Evolutionary conservation across 1,140 invertebrate genomes (phyloP).

Genomic region (Macrostomum lignano): DNA sequence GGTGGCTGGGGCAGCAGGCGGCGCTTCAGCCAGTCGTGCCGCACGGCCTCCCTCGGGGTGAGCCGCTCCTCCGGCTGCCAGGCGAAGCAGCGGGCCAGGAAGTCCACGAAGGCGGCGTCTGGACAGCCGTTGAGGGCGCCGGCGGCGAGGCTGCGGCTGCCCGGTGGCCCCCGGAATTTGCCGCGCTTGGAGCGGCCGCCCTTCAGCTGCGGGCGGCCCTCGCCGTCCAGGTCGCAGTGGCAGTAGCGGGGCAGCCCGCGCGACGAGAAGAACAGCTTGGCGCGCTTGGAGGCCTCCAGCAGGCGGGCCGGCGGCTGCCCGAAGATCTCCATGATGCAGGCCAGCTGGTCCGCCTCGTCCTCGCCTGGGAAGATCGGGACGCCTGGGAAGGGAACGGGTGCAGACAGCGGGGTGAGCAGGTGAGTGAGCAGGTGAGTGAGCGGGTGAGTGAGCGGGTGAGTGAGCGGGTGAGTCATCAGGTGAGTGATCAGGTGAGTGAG

Average conservation of each 20-base stretch:
- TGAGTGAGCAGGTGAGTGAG: too few species aligned
- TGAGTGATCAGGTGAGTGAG: too few species aligned
- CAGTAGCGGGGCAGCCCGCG: constrained; percentile 71
- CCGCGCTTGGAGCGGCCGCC: constrained; percentile 38
- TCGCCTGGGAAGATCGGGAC: constrained; percentile 27
- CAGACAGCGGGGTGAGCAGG: too few species aligned
- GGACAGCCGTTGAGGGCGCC: constrained; percentile 36
- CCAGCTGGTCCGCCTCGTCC: constrained; percentile 26
- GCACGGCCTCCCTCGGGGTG: constrained; percentile 60
- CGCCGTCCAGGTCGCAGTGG: constrained; percentile 37
- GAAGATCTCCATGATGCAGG: constrained; percentile 26
- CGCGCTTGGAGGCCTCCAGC: constrained; percentile 7
- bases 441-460: too few species aligned
- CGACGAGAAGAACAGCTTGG: constrained; percentile 31
- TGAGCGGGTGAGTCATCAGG: too few species aligned
- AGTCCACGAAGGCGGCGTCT: constrained; percentile 60
- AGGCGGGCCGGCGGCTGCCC: constrained; percentile 16
- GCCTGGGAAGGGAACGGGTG: constrained; percentile 47
- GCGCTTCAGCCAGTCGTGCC: constrained; percentile 54
- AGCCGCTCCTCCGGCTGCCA: constrained; percentile 76
- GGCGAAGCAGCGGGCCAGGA: constrained; percentile 66
- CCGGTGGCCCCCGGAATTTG: constrained; percentile 39
- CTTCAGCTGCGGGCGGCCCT: not conserved
- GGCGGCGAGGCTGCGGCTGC: constrained; percentile 48
- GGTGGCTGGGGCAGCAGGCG: not conserved